phyloP scores from a whole-genome alignment of 2,888 invertebrate species.

The Epistrophe grossulariae region DNA sequence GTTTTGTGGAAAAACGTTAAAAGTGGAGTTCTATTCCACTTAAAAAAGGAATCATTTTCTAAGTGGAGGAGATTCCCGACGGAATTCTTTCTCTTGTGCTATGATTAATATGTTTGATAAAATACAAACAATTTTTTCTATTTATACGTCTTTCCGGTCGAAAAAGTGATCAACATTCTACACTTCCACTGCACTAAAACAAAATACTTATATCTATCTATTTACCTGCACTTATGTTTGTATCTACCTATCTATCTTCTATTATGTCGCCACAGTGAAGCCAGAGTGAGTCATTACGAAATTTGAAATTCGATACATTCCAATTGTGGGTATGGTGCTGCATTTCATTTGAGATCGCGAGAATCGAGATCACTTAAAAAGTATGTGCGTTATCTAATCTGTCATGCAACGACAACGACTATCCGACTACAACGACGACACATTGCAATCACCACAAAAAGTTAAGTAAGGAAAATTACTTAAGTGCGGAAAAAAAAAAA shows the following conservation, averaged over 20 bases:
- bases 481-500: constrained; percentile 36
- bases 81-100: background rate
- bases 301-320: constrained; percentile 58
- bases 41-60: too few species aligned
- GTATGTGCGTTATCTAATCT: constrained; percentile 65
- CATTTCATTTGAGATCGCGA: constrained; percentile 43
- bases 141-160: background rate
- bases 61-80: too few species aligned
- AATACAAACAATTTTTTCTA: background rate
- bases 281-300: constrained; percentile 58
- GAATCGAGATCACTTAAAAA: constrained; percentile 30
- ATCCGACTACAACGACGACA: constrained; percentile 7
- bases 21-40: too few species aligned
- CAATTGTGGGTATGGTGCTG: constrained; percentile 22
- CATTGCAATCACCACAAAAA: constrained; percentile 26
- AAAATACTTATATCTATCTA: too few species aligned
- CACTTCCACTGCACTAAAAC: background rate
- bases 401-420: constrained; percentile 14
- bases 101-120: background rate
- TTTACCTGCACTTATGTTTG: background rate
- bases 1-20: too few species aligned
- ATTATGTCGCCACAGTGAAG: constrained; percentile 3
- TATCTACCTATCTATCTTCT: background rate
- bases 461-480: constrained; percentile 17
- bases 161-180: background rate